Percentiles rank a stretch among this genome's conserved stretches.
phyloP scores from a whole-genome alignment of 1,140 invertebrate genomes.

The Temnothorax longispinosus region DNA sequence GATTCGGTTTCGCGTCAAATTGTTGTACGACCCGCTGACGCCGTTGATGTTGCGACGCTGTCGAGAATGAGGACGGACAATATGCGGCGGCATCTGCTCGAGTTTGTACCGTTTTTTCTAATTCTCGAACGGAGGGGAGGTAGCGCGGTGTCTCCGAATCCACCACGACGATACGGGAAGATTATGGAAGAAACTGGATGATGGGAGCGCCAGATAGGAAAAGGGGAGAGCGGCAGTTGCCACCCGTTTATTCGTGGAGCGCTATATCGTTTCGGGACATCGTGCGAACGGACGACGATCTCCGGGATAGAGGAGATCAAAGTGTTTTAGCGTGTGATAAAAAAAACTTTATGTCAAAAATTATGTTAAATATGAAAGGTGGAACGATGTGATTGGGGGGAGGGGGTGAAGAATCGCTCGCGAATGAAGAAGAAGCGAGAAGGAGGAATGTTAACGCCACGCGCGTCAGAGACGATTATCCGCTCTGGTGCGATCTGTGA shows the following conservation, averaged over 20 bases:
- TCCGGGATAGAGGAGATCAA: conserved; percentile 4
- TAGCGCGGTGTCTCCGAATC: conserved; percentile 46
- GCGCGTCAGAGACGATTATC: conserved; percentile 79
- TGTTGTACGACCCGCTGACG: background rate
- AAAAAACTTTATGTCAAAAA: conserved; percentile 69
- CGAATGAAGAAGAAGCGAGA: conserved; percentile 15
- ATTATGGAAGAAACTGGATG: conserved; percentile 40
- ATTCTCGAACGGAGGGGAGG: conserved; percentile 54
- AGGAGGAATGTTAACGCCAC: conserved; percentile 75
- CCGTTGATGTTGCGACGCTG: background rate
- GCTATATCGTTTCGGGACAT: conserved; percentile 12
- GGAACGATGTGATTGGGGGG: conserved; percentile 17
- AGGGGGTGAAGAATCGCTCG: conserved; percentile 43
- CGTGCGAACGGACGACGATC: conserved; percentile 37
- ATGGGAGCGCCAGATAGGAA: conserved; percentile 11
- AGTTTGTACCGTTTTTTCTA: conserved; percentile 2
- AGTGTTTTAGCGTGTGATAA: conserved; percentile 75
- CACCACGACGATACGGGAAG: conserved; percentile 12
- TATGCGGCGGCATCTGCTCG: conserved; percentile 41
- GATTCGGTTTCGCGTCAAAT: conserved; percentile 6
- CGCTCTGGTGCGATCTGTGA: conserved; percentile 83
- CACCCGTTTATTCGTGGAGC: background rate
- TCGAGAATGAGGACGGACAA: conserved; percentile 30
- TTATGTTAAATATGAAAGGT: conserved; percentile 57
- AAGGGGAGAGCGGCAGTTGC: background rate